phyloP scores from a whole-genome alignment of 1,140 invertebrate species.

The Triops cancriformis region DNA sequence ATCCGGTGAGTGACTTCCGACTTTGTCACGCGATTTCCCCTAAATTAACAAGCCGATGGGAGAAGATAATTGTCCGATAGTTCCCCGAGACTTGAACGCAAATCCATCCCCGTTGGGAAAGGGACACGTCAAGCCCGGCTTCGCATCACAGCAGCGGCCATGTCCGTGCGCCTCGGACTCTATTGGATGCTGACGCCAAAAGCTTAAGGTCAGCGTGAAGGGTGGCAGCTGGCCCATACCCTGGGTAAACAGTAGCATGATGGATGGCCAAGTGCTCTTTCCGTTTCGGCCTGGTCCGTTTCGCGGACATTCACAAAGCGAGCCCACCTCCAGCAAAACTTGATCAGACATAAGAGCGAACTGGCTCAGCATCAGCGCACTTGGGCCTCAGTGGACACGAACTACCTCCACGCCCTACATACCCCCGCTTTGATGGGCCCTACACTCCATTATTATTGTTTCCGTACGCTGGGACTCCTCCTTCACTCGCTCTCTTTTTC shows the following conservation, averaged over 20 bases:
- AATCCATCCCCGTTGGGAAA: too few relatives aligned
- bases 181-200: background rate
- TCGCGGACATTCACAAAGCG: background rate
- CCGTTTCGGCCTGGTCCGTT: background rate
- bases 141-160: background rate
- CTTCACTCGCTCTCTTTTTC: background rate
- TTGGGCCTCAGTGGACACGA: background rate
- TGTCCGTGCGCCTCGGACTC: background rate
- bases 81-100: too few relatives aligned
- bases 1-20: too few relatives aligned
- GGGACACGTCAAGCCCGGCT: too few relatives aligned
- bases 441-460: background rate
- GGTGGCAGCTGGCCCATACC: constrained; percentile 7
- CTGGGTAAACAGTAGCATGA: constrained; percentile 1
- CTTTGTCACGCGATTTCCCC: too few relatives aligned
- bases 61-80: too few relatives aligned
- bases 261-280: constrained; percentile 8
- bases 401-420: background rate
- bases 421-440: background rate
- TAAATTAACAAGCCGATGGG: too few relatives aligned
- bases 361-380: background rate
- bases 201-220: background rate
- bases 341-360: background rate
- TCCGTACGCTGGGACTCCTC: background rate
- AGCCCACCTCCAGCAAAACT: background rate